Percentiles rank a stretch among this genome's conserved stretches.
These are phyloP conservation scores for Trachymyrmex septentrionalis DNA, from an alignment of 1,140 invertebrate species.

Conservation along the genomic window DNA sequence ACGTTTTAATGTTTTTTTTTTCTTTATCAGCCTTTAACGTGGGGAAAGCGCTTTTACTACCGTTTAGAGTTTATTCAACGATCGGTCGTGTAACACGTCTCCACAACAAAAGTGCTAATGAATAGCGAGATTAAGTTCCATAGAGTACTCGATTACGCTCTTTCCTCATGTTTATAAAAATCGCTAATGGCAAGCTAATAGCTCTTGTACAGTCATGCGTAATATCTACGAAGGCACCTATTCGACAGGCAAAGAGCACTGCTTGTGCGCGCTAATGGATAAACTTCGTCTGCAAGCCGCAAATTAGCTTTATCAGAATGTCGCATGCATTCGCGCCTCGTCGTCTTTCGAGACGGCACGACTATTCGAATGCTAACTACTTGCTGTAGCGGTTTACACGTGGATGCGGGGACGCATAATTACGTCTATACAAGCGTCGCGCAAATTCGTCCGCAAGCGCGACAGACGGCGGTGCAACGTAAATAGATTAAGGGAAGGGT, in stretches of 20 bases:
- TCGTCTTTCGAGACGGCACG: conserved; percentile 28
- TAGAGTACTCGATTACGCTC: background rate
- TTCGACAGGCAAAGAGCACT: conserved; percentile 32
- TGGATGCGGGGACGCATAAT: conserved; percentile 43
- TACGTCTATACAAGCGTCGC: conserved; percentile 45
- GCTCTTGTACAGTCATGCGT: background rate
- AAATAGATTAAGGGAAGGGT: conserved; percentile 63
- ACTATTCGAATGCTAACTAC: conserved; percentile 65
- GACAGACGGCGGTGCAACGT: conserved; percentile 22
- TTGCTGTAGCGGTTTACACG: conserved; percentile 29
- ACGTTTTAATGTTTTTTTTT: conserved; percentile 1
- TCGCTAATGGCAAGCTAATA: conserved; percentile 10
- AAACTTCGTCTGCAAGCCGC: conserved; percentile 57
- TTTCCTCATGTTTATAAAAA: background rate
- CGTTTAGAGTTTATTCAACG: conserved; percentile 4
- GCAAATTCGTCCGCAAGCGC: conserved; percentile 28
- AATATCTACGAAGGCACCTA: conserved; percentile 38
- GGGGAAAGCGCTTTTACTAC: background rate
- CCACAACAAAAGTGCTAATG: background rate
- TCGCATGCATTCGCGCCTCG: conserved; percentile 46
- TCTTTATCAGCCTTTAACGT: background rate
- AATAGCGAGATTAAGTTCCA: background rate
- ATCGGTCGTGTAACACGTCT: background rate
- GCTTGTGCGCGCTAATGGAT: conserved; percentile 53
- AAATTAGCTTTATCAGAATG: conserved; percentile 63